phyloP scores from a whole-genome alignment of 2,888 invertebrate genomes.

The Drosophila greeni region DNA sequence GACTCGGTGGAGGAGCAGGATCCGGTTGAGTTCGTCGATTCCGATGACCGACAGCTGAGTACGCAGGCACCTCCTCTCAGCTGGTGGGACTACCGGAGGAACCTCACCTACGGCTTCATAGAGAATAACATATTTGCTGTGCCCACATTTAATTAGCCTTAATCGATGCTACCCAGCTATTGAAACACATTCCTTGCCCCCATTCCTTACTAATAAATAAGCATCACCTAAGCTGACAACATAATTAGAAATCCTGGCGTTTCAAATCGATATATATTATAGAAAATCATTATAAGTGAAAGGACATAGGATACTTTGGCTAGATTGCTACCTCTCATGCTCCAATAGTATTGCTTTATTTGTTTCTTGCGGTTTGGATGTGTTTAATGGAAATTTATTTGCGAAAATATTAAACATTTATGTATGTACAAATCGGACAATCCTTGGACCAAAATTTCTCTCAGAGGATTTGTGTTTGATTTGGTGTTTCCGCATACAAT shows the following conservation, averaged over 20 bases:
- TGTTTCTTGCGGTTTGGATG: slow-evolving; percentile 3
- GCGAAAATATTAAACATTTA: too few relatives aligned
- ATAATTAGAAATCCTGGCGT: slow-evolving; percentile 3
- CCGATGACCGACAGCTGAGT: slow-evolving; percentile 27
- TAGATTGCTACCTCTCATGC: neutral
- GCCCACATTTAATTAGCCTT: slow-evolving; percentile 58
- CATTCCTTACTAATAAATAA: slow-evolving; percentile 34
- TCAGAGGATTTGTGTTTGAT: neutral
- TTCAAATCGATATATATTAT: slow-evolving; percentile 1
- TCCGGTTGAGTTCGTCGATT: slow-evolving; percentile 41
- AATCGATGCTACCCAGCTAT: neutral
- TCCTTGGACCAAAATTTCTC: neutral
- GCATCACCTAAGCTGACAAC: slow-evolving; percentile 3
- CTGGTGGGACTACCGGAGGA: slow-evolving; percentile 72
- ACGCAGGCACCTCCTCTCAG: slow-evolving; percentile 11
- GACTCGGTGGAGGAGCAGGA: slow-evolving; percentile 67
- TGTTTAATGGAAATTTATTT: neutral
- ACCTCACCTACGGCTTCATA: slow-evolving; percentile 73
- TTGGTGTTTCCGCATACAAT: neutral
- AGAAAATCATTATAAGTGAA: neutral
- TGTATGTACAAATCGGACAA: neutral
- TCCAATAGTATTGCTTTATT: neutral
- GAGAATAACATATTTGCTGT: slow-evolving; percentile 73
- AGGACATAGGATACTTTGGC: neutral
- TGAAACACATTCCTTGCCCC: slow-evolving; percentile 52